A percentile compares a stretch with the other conserved stretches of the same genome.
These are phyloP conservation scores for Amphibalanus amphitrite DNA, from an alignment of 1,140 invertebrate species.

Conservation along the genomic window DNA sequence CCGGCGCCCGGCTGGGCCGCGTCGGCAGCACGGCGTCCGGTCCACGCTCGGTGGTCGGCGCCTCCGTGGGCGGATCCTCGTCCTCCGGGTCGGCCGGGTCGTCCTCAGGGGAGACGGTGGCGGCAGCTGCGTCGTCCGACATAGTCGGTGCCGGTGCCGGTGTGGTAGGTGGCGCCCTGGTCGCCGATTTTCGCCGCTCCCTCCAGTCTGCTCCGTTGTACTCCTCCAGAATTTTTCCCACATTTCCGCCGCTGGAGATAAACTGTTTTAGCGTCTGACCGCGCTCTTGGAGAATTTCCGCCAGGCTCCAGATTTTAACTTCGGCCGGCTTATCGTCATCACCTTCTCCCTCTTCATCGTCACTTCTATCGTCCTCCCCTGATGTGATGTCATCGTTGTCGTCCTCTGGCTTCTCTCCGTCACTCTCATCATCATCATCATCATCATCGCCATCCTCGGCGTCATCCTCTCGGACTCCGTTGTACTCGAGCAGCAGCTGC, in stretches of 20 bases:
- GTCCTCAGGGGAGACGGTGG: background rate
- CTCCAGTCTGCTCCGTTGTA: background rate
- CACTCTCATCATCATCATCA: background rate
- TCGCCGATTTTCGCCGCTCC: background rate
- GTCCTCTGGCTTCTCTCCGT: background rate
- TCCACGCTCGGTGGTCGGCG: background rate
- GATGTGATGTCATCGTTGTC: background rate
- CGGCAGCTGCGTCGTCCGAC: background rate
- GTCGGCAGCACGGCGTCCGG: background rate
- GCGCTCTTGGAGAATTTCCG: background rate
- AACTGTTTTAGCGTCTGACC: background rate
- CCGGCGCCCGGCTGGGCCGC: background rate
- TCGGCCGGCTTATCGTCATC: background rate
- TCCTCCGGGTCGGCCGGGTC: background rate
- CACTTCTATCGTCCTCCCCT: too few species aligned
- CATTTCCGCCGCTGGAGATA: background rate
- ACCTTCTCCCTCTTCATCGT: background rate
- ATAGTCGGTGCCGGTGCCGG: background rate
- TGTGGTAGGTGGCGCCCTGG: background rate
- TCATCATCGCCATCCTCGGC: background rate
- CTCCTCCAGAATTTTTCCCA: background rate
- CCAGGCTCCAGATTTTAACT: background rate
- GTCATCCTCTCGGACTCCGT: background rate
- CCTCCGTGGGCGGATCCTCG: background rate
- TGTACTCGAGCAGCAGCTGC: conserved; percentile 1